phyloP scores from a whole-genome alignment of 2,888 invertebrate species.

The Dasypogon diadema region DNA sequence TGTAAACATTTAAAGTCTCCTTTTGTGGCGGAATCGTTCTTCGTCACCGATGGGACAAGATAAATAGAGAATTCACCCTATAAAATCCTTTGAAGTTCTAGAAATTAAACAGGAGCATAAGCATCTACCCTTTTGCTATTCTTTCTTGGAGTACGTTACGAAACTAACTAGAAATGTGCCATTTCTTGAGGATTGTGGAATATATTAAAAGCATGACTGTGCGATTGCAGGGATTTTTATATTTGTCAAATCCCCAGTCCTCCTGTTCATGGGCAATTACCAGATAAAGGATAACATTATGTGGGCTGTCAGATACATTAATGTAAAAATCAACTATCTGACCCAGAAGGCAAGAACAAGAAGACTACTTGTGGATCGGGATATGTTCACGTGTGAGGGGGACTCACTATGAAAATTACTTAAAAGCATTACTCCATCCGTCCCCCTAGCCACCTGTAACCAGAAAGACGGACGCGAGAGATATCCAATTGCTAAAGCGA shows the following conservation, averaged over 20 bases:
- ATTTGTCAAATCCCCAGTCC: background rate
- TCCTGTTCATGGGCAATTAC: background rate
- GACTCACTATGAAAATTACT: conserved; percentile 38
- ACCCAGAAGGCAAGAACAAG: background rate
- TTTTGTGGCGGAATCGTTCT: conserved; percentile 4
- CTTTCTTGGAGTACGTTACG: background rate
- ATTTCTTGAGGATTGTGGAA: background rate
- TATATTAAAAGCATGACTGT: background rate
- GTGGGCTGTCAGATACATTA: conserved; percentile 50
- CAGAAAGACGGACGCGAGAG: background rate
- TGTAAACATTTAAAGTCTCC: conserved; percentile 37
- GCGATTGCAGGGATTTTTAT: background rate
- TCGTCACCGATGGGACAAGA: background rate
- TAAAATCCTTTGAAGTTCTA: background rate
- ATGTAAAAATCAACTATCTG: background rate
- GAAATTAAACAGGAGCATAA: background rate
- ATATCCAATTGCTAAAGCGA: conserved; percentile 21
- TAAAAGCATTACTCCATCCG: conserved; percentile 11
- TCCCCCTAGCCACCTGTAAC: background rate
- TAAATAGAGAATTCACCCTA: background rate
- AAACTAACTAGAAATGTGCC: background rate
- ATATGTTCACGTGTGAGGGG: background rate
- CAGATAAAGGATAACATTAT: conserved; percentile 33
- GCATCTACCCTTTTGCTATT: background rate
- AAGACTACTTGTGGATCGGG: too few relatives aligned